Percentiles rank a stretch among this genome's conserved stretches.
These are phyloP conservation scores for Heliconius erato DNA, from an alignment of 2,888 invertebrate species.

Conservation along the genomic window DNA sequence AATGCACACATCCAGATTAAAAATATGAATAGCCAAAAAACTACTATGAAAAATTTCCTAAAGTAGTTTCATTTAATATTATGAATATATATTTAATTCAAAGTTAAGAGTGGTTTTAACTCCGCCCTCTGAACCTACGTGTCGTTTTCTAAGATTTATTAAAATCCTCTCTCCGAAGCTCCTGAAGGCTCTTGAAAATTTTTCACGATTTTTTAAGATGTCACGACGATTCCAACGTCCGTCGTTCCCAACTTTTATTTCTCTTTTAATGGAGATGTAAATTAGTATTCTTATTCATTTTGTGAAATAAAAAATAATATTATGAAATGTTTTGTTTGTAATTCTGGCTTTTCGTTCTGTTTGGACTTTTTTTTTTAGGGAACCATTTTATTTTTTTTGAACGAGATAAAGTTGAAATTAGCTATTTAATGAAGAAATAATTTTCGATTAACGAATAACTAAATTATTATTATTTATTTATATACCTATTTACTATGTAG, in stretches of 20 bases:
- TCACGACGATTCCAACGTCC: constrained; percentile 31
- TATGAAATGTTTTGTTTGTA: constrained; percentile 25
- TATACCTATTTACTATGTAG: too few species aligned
- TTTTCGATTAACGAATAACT: too few species aligned
- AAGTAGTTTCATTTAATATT: constrained; percentile 44
- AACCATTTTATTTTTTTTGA: neutral
- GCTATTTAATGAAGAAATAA: too few species aligned
- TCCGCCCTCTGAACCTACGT: constrained; percentile 49
- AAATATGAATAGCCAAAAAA: neutral
- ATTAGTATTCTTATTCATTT: constrained; percentile 34
- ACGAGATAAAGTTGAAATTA: neutral
- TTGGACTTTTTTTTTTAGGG: neutral
- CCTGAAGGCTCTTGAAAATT: constrained; percentile 38
- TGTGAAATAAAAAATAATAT: constrained; percentile 28
- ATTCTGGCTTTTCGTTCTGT: constrained; percentile 3
- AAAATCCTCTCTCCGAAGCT: constrained; percentile 42
- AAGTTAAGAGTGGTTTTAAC: constrained; percentile 43
- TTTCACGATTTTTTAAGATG: constrained; percentile 38
- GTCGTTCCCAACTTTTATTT: constrained; percentile 36
- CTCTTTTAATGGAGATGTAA: constrained; percentile 28
- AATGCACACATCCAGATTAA: neutral
- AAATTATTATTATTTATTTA: too few species aligned
- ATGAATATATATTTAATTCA: constrained; percentile 35
- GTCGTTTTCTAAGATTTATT: constrained; percentile 52
- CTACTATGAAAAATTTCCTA: neutral